phyloP scores from a whole-genome alignment of 2,797 vertebrate genomes.

The Valencia hispanica region DNA sequence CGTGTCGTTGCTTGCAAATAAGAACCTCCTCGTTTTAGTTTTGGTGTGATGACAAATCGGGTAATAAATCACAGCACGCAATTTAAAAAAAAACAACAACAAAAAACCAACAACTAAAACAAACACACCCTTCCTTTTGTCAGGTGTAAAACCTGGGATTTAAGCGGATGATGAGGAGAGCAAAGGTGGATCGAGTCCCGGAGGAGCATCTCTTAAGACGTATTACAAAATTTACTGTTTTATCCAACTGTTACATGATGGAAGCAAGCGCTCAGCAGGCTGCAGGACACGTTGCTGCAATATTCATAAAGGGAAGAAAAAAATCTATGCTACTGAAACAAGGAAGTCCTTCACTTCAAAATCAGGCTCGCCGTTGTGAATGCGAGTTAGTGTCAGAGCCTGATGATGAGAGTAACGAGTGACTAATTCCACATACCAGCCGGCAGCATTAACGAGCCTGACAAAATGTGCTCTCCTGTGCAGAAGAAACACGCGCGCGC shows the following conservation, averaged over 20 bases:
- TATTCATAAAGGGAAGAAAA: conserved; percentile 24
- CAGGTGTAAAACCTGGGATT: conserved; percentile 32
- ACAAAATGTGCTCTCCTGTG: conserved; percentile 59
- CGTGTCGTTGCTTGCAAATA: not conserved
- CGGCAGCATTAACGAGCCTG: conserved; percentile 61
- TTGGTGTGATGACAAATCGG: conserved; percentile 13
- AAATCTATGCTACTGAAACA: conserved; percentile 55
- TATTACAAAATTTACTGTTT: conserved; percentile 40
- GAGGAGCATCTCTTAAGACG: conserved; percentile 55
- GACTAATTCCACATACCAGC: conserved; percentile 73
- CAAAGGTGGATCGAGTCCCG: conserved; percentile 44
- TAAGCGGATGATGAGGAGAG: conserved; percentile 30
- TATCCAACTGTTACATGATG: conserved; percentile 51
- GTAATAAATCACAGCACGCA: conserved; percentile 15
- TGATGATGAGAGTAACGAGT: conserved; percentile 69
- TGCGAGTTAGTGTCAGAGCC: conserved; percentile 61
- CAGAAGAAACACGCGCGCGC: conserved; percentile 26
- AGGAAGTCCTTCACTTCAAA: conserved; percentile 55
- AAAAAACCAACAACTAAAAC: not conserved
- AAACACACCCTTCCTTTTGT: not conserved
- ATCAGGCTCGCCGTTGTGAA: conserved; percentile 51
- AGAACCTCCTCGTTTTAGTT: not conserved
- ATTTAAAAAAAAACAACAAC: not conserved
- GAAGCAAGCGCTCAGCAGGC: conserved; percentile 23
- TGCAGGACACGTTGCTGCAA: conserved; percentile 28